Evolutionary conservation across 37 sponge, comb jelly and placozoan species (phyloP).

Genomic region (Halisarca cf. caerulea): DNA sequence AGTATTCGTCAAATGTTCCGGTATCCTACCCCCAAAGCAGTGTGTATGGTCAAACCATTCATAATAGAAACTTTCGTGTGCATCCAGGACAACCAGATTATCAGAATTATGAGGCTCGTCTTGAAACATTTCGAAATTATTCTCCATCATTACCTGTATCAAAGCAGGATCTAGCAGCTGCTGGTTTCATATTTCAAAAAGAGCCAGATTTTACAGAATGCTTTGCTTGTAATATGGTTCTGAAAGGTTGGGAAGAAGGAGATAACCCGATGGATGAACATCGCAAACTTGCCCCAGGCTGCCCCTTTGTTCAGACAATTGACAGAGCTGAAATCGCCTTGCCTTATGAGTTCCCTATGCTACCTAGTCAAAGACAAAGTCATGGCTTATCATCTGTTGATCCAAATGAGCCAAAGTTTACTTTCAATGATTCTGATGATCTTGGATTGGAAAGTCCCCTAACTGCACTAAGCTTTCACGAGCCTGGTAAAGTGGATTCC

Average conservation of each 20-base stretch:
- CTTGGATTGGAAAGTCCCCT: too few species aligned
- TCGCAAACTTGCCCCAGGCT: not conserved
- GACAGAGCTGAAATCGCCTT: not conserved
- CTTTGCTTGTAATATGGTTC: conserved; percentile 17
- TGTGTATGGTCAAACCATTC: too few species aligned
- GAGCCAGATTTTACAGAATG: conserved; percentile 6
- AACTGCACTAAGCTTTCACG: too few species aligned
- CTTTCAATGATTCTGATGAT: too few species aligned
- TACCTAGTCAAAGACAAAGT: too few species aligned
- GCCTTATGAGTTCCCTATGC: not conserved
- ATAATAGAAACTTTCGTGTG: too few species aligned
- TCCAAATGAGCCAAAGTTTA: not conserved
- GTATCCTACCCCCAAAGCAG: too few species aligned
- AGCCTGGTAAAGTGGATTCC: too few species aligned
- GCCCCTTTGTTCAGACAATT: not conserved
- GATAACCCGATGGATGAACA: conserved; percentile 26
- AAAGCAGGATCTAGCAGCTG: conserved; percentile 5
- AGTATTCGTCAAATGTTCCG: too few species aligned
- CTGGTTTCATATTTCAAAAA: not conserved
- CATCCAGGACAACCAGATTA: not conserved
- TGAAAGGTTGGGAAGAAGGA: not conserved
- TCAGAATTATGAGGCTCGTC: not conserved
- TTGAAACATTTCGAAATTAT: not conserved
- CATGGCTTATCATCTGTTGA: not conserved
- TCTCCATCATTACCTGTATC: not conserved